Evolutionary conservation across 1,140 invertebrate genomes (phyloP), one percentile per base, ranked within the genome.

Genomic region (Pseudobourletiella spinata): DNA sequence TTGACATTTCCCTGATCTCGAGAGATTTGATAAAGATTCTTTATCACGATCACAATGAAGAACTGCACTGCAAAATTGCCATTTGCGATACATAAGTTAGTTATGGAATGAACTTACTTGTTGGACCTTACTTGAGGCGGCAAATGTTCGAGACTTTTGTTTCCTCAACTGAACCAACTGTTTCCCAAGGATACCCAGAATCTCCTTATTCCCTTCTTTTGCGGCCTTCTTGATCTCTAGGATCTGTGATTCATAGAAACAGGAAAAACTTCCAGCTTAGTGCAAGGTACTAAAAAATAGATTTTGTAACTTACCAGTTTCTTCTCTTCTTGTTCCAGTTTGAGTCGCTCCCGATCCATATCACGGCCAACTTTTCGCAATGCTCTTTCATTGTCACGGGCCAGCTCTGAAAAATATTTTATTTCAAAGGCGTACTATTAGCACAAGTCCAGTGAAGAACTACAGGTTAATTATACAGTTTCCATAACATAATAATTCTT

Each of bases 201-300:
- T 88, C 73, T 91, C 86, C 72, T 87, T 88, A 71, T 95, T 88
- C 16, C 89, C 90, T 73, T 86, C 80, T 73, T 87, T 87, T 20
- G 91, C 92, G 73, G 86, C 80, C 71, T 89, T 89, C 72, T 89
- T 92, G 52, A 95, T 95, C 76, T 95, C 90, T 72, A 83, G 74
- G 81, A 92, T 87, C 85, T 89, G 62, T n/a, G n/a, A n/a, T n/a
- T n/a, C n/a, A n/a, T n/a, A n/a, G n/a, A n/a, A n/a, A n/a, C n/a
- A n/a, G n/a, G n/a, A n/a, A n/a, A n/a, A n/a, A n/a, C n/a, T n/a
- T n/a, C n/a, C n/a, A n/a, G n/a, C n/a, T n/a, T n/a, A n/a, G n/a
- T n/a, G n/a, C n/a, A n/a, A n/a, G n/a, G n/a, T n/a, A n/a, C n/a
- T n/a, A n/a, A n/a, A n/a, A n/a, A n/a, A n/a, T n/a, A n/a, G n/a